phyloP scores from a whole-genome alignment of 2,113 vertebrate genomes.

The Stictonetta naevosa region DNA sequence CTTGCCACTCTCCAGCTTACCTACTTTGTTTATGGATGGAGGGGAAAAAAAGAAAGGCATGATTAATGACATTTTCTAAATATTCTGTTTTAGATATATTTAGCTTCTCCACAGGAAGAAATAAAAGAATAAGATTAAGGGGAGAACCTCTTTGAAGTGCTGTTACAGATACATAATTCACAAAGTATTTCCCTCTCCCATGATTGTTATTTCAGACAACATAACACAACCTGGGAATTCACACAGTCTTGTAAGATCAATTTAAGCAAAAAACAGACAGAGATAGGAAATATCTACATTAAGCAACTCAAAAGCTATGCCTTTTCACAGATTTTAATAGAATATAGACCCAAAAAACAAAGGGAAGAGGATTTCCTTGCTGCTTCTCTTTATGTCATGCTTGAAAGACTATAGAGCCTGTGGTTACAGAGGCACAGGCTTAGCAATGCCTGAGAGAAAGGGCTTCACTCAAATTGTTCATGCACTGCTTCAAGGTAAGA shows the following conservation, averaged over 20 bases:
- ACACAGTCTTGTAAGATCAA: slow-evolving; percentile 17
- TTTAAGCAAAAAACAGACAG: neutral
- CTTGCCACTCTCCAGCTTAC: neutral
- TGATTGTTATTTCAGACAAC: neutral
- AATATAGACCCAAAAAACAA: neutral
- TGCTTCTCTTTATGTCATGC: neutral
- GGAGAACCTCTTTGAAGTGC: neutral
- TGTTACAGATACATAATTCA: neutral
- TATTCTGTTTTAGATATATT: neutral
- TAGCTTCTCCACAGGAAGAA: neutral
- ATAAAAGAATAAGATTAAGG: neutral
- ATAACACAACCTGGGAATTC: neutral
- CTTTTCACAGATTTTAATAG: neutral
- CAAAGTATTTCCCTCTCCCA: neutral
- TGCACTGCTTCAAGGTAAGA: neutral
- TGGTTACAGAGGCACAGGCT: neutral
- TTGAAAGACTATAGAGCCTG: neutral
- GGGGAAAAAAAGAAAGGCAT: neutral
- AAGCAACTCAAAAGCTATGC: neutral
- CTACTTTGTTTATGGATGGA: neutral
- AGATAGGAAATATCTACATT: neutral
- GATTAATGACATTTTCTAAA: neutral
- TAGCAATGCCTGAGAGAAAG: neutral
- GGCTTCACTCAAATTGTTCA: neutral
- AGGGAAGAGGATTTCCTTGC: neutral